Conservation (phyloP, 2,888 invertebrate genomes). For the Halictus ligatus region DNA sequence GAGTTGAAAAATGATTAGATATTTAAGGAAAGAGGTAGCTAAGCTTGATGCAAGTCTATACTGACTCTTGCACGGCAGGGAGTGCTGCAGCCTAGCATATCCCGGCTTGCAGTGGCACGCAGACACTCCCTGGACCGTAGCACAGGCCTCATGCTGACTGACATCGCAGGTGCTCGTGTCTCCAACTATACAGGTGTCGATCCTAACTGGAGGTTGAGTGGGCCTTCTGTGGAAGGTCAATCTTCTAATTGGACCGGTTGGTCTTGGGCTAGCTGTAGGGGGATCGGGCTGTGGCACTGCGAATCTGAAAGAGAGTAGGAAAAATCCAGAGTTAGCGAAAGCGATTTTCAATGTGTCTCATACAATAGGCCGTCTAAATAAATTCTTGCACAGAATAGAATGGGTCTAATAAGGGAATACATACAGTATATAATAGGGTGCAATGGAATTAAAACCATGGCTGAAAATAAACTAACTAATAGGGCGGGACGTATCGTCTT, state of each 20-base stretch:
- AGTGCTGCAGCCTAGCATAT: slow-evolving; percentile 80
- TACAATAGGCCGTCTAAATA: too few relatives aligned
- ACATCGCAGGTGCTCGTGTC: slow-evolving; percentile 96
- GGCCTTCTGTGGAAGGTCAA: slow-evolving; percentile 87
- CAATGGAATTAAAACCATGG: too few relatives aligned
- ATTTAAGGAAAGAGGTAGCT: neutral
- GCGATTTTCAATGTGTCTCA: too few relatives aligned
- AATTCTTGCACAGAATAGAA: too few relatives aligned
- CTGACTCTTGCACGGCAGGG: slow-evolving; percentile 81
- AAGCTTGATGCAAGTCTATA: neutral
- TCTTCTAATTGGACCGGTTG: slow-evolving; percentile 83
- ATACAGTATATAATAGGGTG: too few relatives aligned
- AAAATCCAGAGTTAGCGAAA: too few relatives aligned
- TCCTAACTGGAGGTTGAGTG: slow-evolving; percentile 90
- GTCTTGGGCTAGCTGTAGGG: slow-evolving; percentile 79
- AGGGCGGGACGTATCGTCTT: too few relatives aligned
- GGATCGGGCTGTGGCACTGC: slow-evolving; percentile 88
- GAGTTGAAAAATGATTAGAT: too few relatives aligned
- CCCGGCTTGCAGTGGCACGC: slow-evolving; percentile 95
- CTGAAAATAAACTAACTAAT: too few relatives aligned
- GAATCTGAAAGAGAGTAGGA: slow-evolving; percentile 84
- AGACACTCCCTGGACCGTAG: slow-evolving; percentile 92
- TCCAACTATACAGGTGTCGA: slow-evolving; percentile 97
- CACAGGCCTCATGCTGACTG: slow-evolving; percentile 94
- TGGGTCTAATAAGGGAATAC: too few relatives aligned